phyloP scores from a whole-genome alignment of 1,140 invertebrate species.

The Drosophila mayri region DNA sequence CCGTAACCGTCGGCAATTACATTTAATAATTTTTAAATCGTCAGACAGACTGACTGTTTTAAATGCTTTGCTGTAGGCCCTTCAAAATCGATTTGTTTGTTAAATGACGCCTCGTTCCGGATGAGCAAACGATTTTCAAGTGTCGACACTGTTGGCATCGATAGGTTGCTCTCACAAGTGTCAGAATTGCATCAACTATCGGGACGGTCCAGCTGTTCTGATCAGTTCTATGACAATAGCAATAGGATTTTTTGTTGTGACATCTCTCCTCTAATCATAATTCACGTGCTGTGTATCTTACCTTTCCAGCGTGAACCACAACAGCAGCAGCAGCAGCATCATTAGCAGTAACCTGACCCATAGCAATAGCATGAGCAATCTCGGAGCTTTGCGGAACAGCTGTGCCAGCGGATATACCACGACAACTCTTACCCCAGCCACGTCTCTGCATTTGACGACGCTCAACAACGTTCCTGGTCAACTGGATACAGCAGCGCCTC shows the following conservation, averaged over 20 bases:
- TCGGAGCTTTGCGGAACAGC: constrained; percentile 28
- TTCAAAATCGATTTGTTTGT: constrained; percentile 18
- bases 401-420: constrained; percentile 25
- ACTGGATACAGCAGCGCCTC: constrained; percentile 15
- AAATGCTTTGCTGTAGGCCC: not conserved
- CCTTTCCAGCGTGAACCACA: constrained; percentile 31
- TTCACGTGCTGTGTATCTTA: not conserved
- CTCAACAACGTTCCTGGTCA: constrained; percentile 35
- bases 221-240: constrained; percentile 1
- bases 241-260: constrained; percentile 5
- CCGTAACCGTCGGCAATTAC: not conserved
- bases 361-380: constrained; percentile 40
- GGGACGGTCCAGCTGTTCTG: constrained; percentile 3
- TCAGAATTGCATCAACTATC: constrained; percentile 24
- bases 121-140: constrained; percentile 3
- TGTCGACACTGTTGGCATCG: constrained; percentile 2
- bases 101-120: not conserved
- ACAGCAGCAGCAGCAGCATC: constrained; percentile 22
- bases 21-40: constrained; percentile 1
- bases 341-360: constrained; percentile 23
- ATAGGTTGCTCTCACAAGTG: constrained; percentile 16
- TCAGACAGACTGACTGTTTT: not conserved
- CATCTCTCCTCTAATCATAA: constrained; percentile 1
- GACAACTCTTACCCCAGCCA: constrained; percentile 15
- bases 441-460: constrained; percentile 38